Evolutionary conservation across 2,888 invertebrate species (phyloP), one percentile per base, ranked within the genome.

Genomic region (Diaphora mendica): DNA sequence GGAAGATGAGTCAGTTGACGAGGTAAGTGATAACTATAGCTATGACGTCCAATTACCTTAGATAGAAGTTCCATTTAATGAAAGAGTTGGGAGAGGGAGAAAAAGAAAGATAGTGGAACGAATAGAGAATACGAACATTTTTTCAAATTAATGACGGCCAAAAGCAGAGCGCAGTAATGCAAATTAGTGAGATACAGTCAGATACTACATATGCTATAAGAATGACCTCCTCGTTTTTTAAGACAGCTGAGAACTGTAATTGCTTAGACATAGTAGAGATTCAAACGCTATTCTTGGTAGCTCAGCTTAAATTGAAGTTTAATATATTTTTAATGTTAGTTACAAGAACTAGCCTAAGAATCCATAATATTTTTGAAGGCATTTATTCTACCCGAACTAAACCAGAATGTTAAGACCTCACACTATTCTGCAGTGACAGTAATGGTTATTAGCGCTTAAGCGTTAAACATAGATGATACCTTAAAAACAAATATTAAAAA

Each of bases 1-100:
- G 97, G 81, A 98, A 98, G 92, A 96, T 98, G 78, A 97, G 97
- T 78, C 93, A 97, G 75, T 96, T 97, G 92, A 97, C 97, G 20
- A 94, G 95, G 95, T 94, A 72, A 78, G 72, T 15, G 55, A 33
- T 13, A 23, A 48, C 26, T 59, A 15, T 26, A 26, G 7, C n/a
- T 55, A 23, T 51, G 51, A 5, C 23, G 51, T 51, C 23, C 23
- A 8, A 23, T 23, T 51, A 51, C 1, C 7, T 7, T 23, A 23
- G 51, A 9, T 51, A 51, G 48, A 48, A 48, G 4, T 23, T 23
- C 11, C 13, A 15, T 62, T 17, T 15, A 11, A 30, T 62, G 64
- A 30, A 30, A 33, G 33, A 17, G 42, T 13, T 44, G 11, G 11
- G 2, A 44, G 42, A 44, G 42, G 13, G 42, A 44, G 15, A 11